Evolutionary conservation across 1,140 invertebrate species (phyloP), one percentile per base, ranked within the genome.

Genomic region (Lepeophtheirus salmonis): DNA sequence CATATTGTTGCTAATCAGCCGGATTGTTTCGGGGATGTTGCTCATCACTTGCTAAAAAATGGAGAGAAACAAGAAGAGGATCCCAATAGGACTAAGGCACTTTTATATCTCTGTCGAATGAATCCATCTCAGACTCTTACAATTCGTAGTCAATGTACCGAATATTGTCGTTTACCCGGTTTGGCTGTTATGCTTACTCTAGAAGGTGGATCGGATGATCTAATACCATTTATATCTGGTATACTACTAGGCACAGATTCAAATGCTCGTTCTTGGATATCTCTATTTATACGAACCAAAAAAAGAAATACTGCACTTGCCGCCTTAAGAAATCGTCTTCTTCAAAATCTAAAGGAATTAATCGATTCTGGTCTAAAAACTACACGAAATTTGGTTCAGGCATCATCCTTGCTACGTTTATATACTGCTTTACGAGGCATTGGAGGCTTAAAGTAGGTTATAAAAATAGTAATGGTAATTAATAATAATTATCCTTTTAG

Each of bases 401-500:
- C 83, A 16, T 83, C 83, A 22, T 81, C 86, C 2, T 70, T 90
- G 18, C 70, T 91, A 18, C 73, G 89, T 50, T 74, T 97, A 0
- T 92, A 92, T 67, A 92, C 89, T 74, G 89, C 90, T 12, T 73
- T 97, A 0, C 78, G 89, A 66, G 89, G 89, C 26, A 89, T 95
- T 60, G 89, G 89, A 2, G 84, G 84, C 10, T 82, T 94, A 0
- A 94, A 92, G 78, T 85, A 77, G 71, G 72, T 69, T 23, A 48
- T 56, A 49, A n/a, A n/a, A n/a, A n/a, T n/a, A n/a, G n/a, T n/a
- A n/a, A n/a, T n/a, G n/a, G n/a, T n/a, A n/a, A n/a, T n/a, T n/a
- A n/a, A n/a, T n/a, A n/a, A n/a, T n/a, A n/a, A n/a, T n/a, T 64
- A 64, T 60, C 65, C 60, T 69, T 69, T 63, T 64, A 83, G 80